These are phyloP conservation scores for Sparidentex hasta DNA, from an alignment of 2,797 vertebrate species.

Conservation along the genomic window DNA sequence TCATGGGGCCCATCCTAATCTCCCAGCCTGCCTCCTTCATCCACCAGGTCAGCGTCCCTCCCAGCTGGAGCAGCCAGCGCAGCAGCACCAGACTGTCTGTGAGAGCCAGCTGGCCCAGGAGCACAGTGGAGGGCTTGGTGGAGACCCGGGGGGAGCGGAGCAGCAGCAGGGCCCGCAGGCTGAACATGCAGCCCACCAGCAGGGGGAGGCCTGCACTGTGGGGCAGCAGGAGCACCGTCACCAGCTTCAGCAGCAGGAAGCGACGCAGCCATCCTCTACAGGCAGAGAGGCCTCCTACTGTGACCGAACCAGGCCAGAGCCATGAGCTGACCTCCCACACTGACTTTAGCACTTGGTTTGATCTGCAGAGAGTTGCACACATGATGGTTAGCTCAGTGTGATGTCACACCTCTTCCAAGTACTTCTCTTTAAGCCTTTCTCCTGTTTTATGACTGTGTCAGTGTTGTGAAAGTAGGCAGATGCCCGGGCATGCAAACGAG, in stretches of 20 bases:
- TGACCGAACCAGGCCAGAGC: constrained; percentile 39
- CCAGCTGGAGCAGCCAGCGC: constrained; percentile 62
- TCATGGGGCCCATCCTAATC: not conserved
- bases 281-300: constrained; percentile 30
- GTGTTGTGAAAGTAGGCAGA: constrained; percentile 12
- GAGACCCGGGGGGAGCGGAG: constrained; percentile 84
- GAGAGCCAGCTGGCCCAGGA: constrained; percentile 85
- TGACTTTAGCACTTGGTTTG: constrained; percentile 19
- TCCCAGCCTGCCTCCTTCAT: not conserved
- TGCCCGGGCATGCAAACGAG: constrained; percentile 16
- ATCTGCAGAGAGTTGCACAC: constrained; percentile 55
- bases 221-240: constrained; percentile 85
- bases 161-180: constrained; percentile 69
- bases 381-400: not conserved
- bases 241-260: constrained; percentile 87
- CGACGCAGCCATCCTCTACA: constrained; percentile 80
- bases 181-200: constrained; percentile 80
- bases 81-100: constrained; percentile 76
- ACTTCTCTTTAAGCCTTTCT: not conserved
- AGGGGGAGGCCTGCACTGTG: constrained; percentile 67
- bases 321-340: constrained; percentile 38
- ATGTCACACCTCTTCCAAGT: not conserved
- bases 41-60: not conserved
- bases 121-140: constrained; percentile 84
- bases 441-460: constrained; percentile 1